Conservation (phyloP, 2,888 invertebrate genomes). For the Chloroclysta siterata region DNA sequence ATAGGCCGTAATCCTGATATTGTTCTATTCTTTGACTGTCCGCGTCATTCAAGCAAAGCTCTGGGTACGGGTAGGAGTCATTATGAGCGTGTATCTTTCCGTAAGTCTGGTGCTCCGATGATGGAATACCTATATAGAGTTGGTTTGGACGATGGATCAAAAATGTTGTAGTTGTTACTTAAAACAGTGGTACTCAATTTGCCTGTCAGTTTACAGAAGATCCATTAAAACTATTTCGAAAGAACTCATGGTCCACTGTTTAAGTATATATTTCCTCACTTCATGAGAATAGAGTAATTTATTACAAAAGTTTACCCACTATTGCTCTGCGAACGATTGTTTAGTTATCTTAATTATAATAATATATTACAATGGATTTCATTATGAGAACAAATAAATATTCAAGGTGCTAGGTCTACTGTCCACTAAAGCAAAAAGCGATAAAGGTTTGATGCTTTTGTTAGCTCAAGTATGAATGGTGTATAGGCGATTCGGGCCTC, state of each 20-base stretch:
- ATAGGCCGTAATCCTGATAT: no score
- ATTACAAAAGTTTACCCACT: conserved; percentile 42
- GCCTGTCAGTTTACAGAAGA: not conserved
- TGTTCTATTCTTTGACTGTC: no score
- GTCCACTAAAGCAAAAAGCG: conserved; percentile 4
- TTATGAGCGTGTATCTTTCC: no score
- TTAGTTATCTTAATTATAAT: conserved; percentile 43
- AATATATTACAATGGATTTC: conserved; percentile 45
- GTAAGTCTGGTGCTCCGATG: no score
- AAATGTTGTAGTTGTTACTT: no score
- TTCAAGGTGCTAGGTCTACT: conserved; percentile 31
- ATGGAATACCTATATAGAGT: no score
- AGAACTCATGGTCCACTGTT: conserved; percentile 4
- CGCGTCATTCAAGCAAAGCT: no score
- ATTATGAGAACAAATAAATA: conserved; percentile 41
- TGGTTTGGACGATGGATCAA: no score
- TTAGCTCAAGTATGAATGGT: no score
- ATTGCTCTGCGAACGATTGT: conserved; percentile 48
- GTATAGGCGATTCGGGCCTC: no score
- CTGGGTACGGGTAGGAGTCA: no score
- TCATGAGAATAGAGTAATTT: conserved; percentile 43
- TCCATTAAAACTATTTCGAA: not conserved
- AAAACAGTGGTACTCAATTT: no score
- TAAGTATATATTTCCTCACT: conserved; percentile 17
- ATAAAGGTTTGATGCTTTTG: not conserved